These are phyloP conservation scores for Ophion obscuratus DNA, from an alignment of 2,888 invertebrate genomes.

Conservation along the genomic window DNA sequence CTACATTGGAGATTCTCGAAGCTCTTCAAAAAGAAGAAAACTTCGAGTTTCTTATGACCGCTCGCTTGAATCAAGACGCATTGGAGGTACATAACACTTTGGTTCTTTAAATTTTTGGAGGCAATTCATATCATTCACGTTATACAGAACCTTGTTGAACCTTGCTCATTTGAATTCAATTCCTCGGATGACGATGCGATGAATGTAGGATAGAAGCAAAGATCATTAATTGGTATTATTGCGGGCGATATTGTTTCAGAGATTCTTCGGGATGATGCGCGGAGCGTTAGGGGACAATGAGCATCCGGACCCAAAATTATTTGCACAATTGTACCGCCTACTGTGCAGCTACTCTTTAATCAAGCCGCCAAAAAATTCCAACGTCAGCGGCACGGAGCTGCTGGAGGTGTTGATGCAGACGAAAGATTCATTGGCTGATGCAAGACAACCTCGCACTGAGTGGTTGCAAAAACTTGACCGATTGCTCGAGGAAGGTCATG, in stretches of 20 bases:
- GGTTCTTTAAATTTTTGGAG: not conserved
- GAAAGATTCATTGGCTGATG: not conserved
- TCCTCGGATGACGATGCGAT: no score
- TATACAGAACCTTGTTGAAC: no score
- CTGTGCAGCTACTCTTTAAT: not conserved
- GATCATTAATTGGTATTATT: no score
- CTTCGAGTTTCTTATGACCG: slow-evolving; percentile 8
- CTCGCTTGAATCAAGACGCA: slow-evolving; percentile 23
- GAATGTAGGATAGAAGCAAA: no score
- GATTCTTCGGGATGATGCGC: slow-evolving; percentile 4
- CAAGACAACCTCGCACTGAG: slow-evolving; percentile 8
- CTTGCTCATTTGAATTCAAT: no score
- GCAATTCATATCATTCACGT: no score
- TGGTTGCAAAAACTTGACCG: slow-evolving; percentile 4
- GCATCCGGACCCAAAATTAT: not conserved
- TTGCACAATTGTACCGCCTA: not conserved
- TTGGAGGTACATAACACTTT: not conserved
- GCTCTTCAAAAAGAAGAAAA: slow-evolving; percentile 7
- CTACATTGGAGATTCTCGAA: slow-evolving; percentile 7
- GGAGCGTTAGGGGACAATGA: not conserved
- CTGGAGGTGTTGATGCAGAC: no score
- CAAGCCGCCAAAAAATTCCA: not conserved
- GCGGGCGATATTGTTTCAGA: not conserved
- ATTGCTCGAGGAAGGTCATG: not conserved
- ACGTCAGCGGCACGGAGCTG: not conserved